Evolutionary conservation across 2,113 vertebrate genomes (phyloP).

Genomic region (Struthio camelus): DNA sequence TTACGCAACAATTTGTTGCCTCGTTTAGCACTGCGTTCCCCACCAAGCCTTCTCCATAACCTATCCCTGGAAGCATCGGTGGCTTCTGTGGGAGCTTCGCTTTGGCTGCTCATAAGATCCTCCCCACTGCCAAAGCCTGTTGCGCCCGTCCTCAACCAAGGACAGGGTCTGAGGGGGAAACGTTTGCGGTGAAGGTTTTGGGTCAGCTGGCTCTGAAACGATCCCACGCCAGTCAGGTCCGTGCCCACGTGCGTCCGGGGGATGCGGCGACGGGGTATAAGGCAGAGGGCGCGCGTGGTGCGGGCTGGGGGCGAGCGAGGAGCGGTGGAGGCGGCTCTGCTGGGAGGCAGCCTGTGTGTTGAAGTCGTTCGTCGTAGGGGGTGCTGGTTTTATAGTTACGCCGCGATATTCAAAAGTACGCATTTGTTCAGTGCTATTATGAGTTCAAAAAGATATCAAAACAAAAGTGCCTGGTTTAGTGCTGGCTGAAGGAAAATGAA

Average conservation of each 20-base stretch:
- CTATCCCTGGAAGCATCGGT: background rate
- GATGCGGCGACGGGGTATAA: fast-evolving
- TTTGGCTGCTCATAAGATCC: background rate
- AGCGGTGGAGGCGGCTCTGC: background rate
- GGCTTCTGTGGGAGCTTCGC: background rate
- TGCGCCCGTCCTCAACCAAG: fast-evolving
- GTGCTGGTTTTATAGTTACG: background rate
- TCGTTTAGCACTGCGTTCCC: background rate
- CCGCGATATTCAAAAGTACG: background rate
- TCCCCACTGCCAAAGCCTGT: background rate
- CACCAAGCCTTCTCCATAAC: background rate
- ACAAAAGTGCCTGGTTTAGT: background rate
- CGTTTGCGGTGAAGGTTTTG: background rate
- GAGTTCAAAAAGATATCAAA: background rate
- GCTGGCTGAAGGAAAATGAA: background rate
- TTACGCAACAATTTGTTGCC: background rate
- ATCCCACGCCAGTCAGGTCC: background rate
- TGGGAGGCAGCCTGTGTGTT: background rate
- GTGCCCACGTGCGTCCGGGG: background rate
- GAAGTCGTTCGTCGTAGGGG: background rate
- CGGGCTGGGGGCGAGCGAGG: too few relatives aligned
- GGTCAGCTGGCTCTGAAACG: background rate
- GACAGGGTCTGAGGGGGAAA: fast-evolving
- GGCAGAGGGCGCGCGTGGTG: background rate
- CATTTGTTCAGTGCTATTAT: background rate